Percentiles rank a stretch among this genome's conserved stretches.
phyloP scores from a whole-genome alignment of 1,140 invertebrate genomes.

The Epicauta chinensis region DNA sequence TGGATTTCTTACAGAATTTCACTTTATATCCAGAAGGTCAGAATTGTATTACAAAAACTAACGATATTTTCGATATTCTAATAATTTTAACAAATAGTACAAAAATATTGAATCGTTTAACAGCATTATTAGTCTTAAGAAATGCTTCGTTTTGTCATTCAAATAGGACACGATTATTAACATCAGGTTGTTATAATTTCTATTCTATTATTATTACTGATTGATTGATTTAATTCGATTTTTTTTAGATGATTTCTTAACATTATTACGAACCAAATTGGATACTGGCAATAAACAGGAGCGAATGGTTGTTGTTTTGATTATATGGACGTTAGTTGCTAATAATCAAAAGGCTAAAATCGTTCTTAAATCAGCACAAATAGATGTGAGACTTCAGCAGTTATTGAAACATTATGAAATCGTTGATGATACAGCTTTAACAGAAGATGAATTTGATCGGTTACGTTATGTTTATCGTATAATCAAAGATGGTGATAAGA shows the following conservation, averaged over 20 bases:
- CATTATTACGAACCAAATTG: conserved; percentile 34
- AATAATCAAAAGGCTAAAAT: conserved; percentile 45
- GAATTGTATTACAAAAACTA: conserved; percentile 26
- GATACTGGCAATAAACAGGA: conserved; percentile 34
- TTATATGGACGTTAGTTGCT: conserved; percentile 43
- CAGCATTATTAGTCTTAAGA: conserved; percentile 35
- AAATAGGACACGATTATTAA: conserved; percentile 39
- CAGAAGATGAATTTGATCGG: conserved; percentile 23
- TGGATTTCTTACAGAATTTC: conserved; percentile 45
- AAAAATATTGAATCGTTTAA: conserved; percentile 26
- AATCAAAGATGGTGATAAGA: conserved; percentile 27
- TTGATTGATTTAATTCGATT: conserved; percentile 13
- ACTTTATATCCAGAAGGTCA: conserved; percentile 44
- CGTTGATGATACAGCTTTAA: conserved; percentile 11
- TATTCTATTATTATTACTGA: background rate
- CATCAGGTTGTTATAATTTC: conserved; percentile 32
- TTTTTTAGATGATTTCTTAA: conserved; percentile 39
- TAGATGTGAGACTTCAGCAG: conserved; percentile 38
- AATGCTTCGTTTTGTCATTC: conserved; percentile 41
- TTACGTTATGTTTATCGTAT: conserved; percentile 32
- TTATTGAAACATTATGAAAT: conserved; percentile 31
- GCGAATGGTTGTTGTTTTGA: conserved; percentile 34
- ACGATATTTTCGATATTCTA: conserved; percentile 35
- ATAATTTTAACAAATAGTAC: conserved; percentile 27
- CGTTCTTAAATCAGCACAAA: conserved; percentile 38